Evolutionary conservation across 2,797 vertebrate species (phyloP).

Genomic region (Diplodus sargus): DNA sequence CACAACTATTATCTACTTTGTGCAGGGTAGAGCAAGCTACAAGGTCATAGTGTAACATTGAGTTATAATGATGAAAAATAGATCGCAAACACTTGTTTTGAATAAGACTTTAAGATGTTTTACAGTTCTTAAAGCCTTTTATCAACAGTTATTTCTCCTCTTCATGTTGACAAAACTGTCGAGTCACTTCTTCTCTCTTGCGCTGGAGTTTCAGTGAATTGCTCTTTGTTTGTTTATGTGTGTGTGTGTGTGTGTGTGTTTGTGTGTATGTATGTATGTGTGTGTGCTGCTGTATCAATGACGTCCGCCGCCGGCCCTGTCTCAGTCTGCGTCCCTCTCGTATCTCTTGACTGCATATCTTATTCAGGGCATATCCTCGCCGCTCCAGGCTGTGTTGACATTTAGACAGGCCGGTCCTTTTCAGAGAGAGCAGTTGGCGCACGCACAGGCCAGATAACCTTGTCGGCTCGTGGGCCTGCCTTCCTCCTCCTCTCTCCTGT

Average conservation of each 20-base stretch:
- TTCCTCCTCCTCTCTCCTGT: slow-evolving; percentile 6
- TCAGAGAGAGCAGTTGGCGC: slow-evolving; percentile 55
- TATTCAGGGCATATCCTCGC: slow-evolving; percentile 54
- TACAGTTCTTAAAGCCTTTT: neutral
- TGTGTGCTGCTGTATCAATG: slow-evolving; percentile 12
- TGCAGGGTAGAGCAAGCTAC: neutral
- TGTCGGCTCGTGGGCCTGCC: slow-evolving; percentile 50
- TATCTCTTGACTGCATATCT: slow-evolving; percentile 58
- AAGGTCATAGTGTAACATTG: neutral
- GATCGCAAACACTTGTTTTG: neutral
- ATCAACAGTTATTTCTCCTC: neutral
- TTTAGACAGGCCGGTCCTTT: slow-evolving; percentile 60
- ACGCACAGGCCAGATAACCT: slow-evolving; percentile 56
- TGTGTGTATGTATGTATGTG: neutral
- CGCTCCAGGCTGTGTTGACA: slow-evolving; percentile 61
- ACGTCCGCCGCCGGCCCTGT: slow-evolving; percentile 2
- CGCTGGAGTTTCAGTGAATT: neutral
- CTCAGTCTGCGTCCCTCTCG: slow-evolving; percentile 41
- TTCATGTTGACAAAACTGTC: neutral
- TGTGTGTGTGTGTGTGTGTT: too few species aligned
- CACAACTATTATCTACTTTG: neutral
- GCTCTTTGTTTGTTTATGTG: neutral
- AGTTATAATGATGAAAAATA: neutral
- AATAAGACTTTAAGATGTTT: neutral
- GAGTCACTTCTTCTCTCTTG: neutral